phyloP scores from a whole-genome alignment of 2,797 vertebrate species.

The Hafferia zeledoni region DNA sequence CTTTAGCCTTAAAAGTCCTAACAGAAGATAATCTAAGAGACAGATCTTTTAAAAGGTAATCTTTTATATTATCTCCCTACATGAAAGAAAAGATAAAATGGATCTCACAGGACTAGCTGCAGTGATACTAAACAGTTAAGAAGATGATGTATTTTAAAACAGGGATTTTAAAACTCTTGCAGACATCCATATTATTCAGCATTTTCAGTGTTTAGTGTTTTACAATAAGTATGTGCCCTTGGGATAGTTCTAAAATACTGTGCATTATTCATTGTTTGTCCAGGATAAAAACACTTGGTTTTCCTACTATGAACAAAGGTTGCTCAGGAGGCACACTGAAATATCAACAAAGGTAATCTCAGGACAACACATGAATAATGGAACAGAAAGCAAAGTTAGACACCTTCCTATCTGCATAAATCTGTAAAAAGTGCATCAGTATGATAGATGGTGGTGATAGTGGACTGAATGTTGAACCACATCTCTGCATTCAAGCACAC shows the following conservation, averaged over 20 bases:
- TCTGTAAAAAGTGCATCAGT: background rate
- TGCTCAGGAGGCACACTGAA: background rate
- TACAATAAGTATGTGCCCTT: background rate
- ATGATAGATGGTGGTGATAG: background rate
- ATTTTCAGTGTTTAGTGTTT: background rate
- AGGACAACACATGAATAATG: slow-evolving; percentile 58
- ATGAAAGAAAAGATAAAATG: background rate
- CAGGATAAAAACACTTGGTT: background rate
- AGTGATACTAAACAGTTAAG: background rate
- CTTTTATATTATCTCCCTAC: background rate
- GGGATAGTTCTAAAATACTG: background rate
- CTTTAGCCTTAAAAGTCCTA: background rate
- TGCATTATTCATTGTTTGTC: slow-evolving; percentile 19
- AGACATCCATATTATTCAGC: background rate
- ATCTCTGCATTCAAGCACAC: background rate
- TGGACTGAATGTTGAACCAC: background rate
- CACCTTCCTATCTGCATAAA: slow-evolving; percentile 28
- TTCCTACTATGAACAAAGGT: slow-evolving; percentile 1
- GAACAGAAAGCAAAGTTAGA: slow-evolving; percentile 47
- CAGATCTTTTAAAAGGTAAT: background rate
- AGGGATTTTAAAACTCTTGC: background rate
- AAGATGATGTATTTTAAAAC: background rate
- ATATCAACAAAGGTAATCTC: slow-evolving; percentile 18
- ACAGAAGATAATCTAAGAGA: background rate
- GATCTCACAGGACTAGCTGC: background rate